phyloP scores from a whole-genome alignment of 2,797 vertebrate species.

The Brotula barbata region DNA sequence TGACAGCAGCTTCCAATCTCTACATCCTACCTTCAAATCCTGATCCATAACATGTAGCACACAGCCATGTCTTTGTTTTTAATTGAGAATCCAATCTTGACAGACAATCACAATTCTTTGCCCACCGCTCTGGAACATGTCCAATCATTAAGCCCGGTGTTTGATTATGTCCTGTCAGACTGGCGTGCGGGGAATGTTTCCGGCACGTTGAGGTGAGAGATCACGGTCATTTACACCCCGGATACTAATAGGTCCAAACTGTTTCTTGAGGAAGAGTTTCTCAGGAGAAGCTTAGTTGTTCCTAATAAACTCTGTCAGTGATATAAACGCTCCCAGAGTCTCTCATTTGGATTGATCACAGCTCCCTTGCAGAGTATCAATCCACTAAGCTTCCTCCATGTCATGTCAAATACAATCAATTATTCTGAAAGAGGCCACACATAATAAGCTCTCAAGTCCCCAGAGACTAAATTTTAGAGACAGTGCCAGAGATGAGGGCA shows the following conservation, averaged over 20 bases:
- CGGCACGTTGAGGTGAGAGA: constrained; percentile 66
- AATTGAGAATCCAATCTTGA: constrained; percentile 28
- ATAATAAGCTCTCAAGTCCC: constrained; percentile 50
- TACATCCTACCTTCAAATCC: no score
- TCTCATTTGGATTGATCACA: constrained; percentile 70
- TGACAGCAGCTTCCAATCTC: no score
- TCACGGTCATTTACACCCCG: constrained; percentile 61
- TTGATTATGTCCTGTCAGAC: constrained; percentile 59
- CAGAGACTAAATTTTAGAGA: constrained; percentile 30
- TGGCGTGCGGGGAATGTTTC: constrained; percentile 46
- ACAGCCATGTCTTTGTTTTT: constrained; percentile 41
- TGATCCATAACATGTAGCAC: not conserved
- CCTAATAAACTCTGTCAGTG: constrained; percentile 70
- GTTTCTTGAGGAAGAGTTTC: constrained; percentile 53
- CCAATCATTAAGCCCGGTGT: constrained; percentile 44
- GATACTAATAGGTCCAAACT: constrained; percentile 64
- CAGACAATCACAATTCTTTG: constrained; percentile 52
- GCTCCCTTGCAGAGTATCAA: constrained; percentile 49
- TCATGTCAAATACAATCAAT: constrained; percentile 73
- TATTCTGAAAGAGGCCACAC: constrained; percentile 59
- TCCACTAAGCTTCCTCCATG: constrained; percentile 51
- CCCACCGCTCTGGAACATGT: constrained; percentile 43
- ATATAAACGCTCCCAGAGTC: constrained; percentile 58
- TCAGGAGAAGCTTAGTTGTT: constrained; percentile 53
- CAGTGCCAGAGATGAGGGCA: constrained; percentile 17